Evolutionary conservation across 2,888 invertebrate genomes (phyloP), one percentile per base, ranked within the genome.

Genomic region (Galerucella pusilla): DNA sequence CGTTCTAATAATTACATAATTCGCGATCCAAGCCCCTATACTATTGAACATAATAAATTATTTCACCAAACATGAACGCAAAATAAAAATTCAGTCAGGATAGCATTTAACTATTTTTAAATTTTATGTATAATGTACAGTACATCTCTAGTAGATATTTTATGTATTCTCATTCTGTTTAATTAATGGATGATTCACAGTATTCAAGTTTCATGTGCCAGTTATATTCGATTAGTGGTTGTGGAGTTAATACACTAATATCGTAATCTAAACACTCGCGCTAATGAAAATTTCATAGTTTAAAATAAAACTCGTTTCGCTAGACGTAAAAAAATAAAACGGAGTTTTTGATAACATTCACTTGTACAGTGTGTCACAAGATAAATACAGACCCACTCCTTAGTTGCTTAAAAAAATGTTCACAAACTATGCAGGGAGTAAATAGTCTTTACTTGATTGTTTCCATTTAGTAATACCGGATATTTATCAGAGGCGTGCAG

Each of bases 261-360:
- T 9, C 35, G 42, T 63, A 63, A 63, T 42, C 2, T 63, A 63
- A 35, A 42, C 35, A n/a, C 2, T 63, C 10, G 9, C 7, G 42
- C 63, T 63, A 63, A 63, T 63, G 35, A 63, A 45, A 65, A 65
- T 65, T 65, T 65, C 45, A 65, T 46, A 65, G 64, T 46, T 65
- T 16, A 42, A 46, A 20, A 45, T 65, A 65, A 65, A 65, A 20
- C 64, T 65, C 16, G 64, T 46, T n/a, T n/a, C n/a, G n/a, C n/a
- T n/a, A n/a, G n/a, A n/a, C n/a, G n/a, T n/a, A n/a, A n/a, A n/a
- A n/a, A n/a, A n/a, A n/a, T n/a, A n/a, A n/a, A n/a, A n/a, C n/a
- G n/a, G n/a, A n/a, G n/a, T n/a, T n/a, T n/a, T n/a, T 35, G 7
- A 2, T 42, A 63, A 42, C 46, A 20, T 46, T 42, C 9, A 45